Base-by-base conservation (phyloP, 2,888 invertebrate species). In the Euproctis similis region DNA sequence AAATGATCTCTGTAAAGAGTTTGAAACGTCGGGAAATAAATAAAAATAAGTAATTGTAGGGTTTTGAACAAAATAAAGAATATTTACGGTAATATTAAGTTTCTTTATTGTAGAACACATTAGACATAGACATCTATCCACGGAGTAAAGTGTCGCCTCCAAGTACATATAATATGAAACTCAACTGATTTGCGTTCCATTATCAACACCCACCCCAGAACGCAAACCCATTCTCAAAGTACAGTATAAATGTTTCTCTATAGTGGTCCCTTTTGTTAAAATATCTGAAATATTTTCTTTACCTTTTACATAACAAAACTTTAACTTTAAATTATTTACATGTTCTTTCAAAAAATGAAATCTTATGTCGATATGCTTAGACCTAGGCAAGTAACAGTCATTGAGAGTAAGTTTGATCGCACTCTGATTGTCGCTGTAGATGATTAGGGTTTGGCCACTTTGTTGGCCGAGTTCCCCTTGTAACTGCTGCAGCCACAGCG, bases 221-320 rank as follows among this genome's bases (percentile, higher is more conserved):
- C 14, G 14, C 14, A 14, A 14, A 14, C 14, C 14, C 14, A 14
- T 14, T 6, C 4, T 14, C 3, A 3, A 4, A 3, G 9, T 20
- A 6, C 8, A 20, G 2, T 2, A 2, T 2, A 9, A 2, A 20
- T 20, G 20, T 6, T 20, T 20, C 9, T 8, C 9, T 9, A 8
- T 5, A 9, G 3, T 8, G 9, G 21, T 13, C 8, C 22, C 28
- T 10, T 28, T 21, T 4, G 28, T 28, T 11, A 28, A 8, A 8
- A 22, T 9, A 10, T 28, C 28, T 2, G 28, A 21, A 8, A 8
- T 3, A 21, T 22, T 27, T 12, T 28, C 21, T 11, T 20, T 10
- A 20, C 10, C 22, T n/a, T 22, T 14, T 12, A 9, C 6, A 18
- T 28, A 22, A n/a, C n/a, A 8, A 8, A 28, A 8, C 9, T 8